Percentiles rank a stretch among this genome's conserved stretches.
Conservation (phyloP, 2,113 vertebrate genomes). For the Ahaetulla prasina region DNA sequence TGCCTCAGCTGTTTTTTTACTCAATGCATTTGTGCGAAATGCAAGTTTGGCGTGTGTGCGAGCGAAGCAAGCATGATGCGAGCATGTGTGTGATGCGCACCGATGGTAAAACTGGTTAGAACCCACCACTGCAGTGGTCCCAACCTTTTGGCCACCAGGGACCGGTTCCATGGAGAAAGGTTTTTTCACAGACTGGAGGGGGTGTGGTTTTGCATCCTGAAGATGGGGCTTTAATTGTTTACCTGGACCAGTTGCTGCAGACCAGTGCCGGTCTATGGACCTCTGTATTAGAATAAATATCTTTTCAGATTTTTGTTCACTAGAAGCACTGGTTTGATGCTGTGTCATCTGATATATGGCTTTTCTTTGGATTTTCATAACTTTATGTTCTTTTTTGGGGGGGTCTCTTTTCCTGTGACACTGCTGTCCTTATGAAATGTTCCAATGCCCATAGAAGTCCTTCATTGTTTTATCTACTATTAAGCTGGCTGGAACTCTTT, state of each 20-base stretch:
- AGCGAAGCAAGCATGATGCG: no score
- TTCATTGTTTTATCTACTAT: conserved; percentile 52
- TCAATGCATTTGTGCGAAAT: no score
- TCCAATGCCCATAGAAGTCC: conserved; percentile 41
- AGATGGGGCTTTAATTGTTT: neutral
- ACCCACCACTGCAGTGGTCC: no score
- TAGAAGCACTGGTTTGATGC: neutral
- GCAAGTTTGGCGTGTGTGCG: no score
- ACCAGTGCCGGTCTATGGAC: no score
- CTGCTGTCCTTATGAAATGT: conserved; percentile 53
- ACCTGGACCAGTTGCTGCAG: neutral
- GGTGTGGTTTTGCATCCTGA: neutral
- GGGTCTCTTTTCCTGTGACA: conserved; percentile 29
- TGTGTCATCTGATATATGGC: neutral
- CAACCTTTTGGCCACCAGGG: neutral
- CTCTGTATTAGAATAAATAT: neutral
- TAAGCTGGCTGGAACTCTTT: conserved; percentile 45
- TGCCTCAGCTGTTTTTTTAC: no score
- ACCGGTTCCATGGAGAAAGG: neutral
- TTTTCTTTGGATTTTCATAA: neutral
- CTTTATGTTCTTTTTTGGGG: conserved; percentile 15
- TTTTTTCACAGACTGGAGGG: neutral
- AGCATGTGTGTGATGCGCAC: no score
- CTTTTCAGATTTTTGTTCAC: neutral
- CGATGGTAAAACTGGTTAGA: no score